A percentile compares a stretch with the other conserved stretches of the same genome.
phyloP scores from a whole-genome alignment of 2,888 invertebrate genomes.

The Platypus cylindrus region DNA sequence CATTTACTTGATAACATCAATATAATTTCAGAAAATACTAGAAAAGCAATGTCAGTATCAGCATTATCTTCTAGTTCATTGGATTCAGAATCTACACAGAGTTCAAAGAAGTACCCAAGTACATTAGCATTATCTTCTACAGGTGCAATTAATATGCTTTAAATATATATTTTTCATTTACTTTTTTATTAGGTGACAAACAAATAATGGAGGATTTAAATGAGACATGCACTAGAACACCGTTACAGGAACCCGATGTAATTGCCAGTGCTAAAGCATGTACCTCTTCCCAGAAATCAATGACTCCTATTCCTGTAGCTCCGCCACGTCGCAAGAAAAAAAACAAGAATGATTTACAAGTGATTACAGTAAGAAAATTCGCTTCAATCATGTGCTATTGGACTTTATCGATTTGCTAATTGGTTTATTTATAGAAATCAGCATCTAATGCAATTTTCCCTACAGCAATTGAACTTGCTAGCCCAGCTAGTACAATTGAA shows the following conservation, averaged over 20 bases:
- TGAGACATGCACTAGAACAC: slow-evolving; percentile 22
- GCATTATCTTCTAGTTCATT: slow-evolving; percentile 32
- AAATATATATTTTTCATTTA: not conserved
- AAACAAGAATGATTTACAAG: slow-evolving; percentile 26
- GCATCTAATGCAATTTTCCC: slow-evolving; percentile 24
- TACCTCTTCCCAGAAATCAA: slow-evolving; percentile 31
- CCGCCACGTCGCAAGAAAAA: slow-evolving; percentile 74
- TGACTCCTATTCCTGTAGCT: slow-evolving; percentile 44
- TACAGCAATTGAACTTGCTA: slow-evolving; percentile 44
- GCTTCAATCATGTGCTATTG: not conserved
- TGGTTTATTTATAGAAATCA: slow-evolving; percentile 24
- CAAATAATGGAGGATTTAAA: slow-evolving; percentile 6
- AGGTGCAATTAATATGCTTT: slow-evolving; percentile 4
- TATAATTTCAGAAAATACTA: slow-evolving; percentile 18
- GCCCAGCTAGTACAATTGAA: slow-evolving; percentile 68
- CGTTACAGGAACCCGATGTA: slow-evolving; percentile 77
- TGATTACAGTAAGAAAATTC: slow-evolving; percentile 10
- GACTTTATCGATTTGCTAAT: not conserved
- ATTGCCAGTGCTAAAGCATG: slow-evolving; percentile 78
- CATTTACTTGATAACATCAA: not conserved
- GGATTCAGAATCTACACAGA: slow-evolving; percentile 33
- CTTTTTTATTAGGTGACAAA: slow-evolving; percentile 4
- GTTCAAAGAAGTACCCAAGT: slow-evolving; percentile 31
- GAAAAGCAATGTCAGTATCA: slow-evolving; percentile 28
- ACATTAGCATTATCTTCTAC: slow-evolving; percentile 28